Percentiles rank a stretch among this genome's conserved stretches.
phyloP scores from a whole-genome alignment of 2,888 invertebrate genomes.

The Leptopilina myrica region DNA sequence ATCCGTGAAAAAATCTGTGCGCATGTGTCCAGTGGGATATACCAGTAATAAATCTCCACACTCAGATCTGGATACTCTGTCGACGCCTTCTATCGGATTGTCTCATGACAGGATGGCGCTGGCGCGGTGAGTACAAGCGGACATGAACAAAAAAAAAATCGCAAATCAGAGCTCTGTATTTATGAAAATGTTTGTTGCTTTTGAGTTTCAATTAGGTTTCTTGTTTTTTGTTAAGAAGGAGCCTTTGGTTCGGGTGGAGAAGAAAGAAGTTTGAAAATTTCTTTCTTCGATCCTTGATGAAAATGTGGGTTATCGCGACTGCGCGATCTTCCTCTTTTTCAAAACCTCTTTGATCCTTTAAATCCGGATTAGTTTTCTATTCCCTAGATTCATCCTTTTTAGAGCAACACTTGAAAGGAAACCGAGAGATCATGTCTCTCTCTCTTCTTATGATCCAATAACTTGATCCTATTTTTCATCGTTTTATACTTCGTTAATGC shows the following conservation, averaged over 20 bases:
- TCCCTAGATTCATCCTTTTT: too few species aligned
- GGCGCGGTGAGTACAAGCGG: slow-evolving; percentile 79
- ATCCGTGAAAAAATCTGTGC: slow-evolving; percentile 66
- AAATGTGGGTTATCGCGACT: slow-evolving; percentile 34
- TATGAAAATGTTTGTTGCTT: too few species aligned
- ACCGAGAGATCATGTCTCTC: too few species aligned
- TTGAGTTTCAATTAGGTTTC: too few species aligned
- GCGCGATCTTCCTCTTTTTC: slow-evolving; percentile 1
- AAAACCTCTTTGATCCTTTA: too few species aligned
- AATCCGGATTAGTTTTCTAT: too few species aligned
- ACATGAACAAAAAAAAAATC: slow-evolving; percentile 45
- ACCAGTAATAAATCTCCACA: slow-evolving; percentile 70
- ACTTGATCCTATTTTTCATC: too few species aligned
- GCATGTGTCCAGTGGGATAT: slow-evolving; percentile 76
- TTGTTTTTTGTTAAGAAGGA: too few species aligned
- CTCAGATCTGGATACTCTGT: slow-evolving; percentile 79
- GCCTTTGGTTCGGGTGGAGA: not conserved
- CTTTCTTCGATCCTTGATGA: slow-evolving; percentile 11
- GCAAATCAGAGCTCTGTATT: slow-evolving; percentile 17
- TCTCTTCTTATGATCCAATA: too few species aligned
- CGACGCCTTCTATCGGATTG: slow-evolving; percentile 79
- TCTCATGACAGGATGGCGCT: slow-evolving; percentile 84
- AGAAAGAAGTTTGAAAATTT: not conserved
- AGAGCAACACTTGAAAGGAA: too few species aligned
- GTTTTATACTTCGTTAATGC: too few species aligned